A percentile compares a stretch with the other conserved stretches of the same genome.
Conservation (phyloP, 2,888 invertebrate genomes). For the Germaria angustata region DNA sequence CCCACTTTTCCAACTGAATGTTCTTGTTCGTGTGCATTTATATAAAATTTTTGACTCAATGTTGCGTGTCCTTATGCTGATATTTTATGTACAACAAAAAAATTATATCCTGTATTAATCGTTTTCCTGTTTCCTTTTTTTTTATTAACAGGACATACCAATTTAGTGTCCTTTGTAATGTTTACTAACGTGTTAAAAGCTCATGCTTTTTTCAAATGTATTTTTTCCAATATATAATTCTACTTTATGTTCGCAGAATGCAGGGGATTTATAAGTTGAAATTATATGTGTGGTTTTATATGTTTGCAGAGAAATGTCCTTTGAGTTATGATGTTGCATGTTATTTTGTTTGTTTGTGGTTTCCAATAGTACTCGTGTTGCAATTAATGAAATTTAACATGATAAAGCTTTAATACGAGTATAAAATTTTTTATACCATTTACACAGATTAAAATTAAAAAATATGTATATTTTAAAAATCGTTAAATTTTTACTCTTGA, state of each 20-base stretch:
- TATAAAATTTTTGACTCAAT: conserved; percentile 27
- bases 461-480: too few species aligned
- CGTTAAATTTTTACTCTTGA: too few species aligned
- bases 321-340: conserved; percentile 37
- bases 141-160: conserved; percentile 72
- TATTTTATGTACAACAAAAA: conserved; percentile 59
- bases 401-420: too few species aligned
- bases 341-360: not conserved
- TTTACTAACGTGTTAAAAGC: conserved; percentile 76
- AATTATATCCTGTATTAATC: conserved; percentile 51
- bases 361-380: not conserved
- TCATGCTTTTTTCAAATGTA: conserved; percentile 67
- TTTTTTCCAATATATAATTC: conserved; percentile 4
- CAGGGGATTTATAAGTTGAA: not conserved
- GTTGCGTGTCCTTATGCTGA: conserved; percentile 61
- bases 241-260: conserved; percentile 2
- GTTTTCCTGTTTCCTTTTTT: conserved; percentile 44
- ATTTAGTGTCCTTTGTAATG: conserved; percentile 75
- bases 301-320: conserved; percentile 15
- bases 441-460: too few species aligned
- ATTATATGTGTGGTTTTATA: not conserved
- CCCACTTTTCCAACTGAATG: conserved; percentile 5
- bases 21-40: not conserved
- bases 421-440: too few species aligned
- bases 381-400: not conserved